Evolutionary conservation across 2,888 invertebrate genomes (phyloP).

Genomic region (Poecilobothrus nobilitatus): DNA sequence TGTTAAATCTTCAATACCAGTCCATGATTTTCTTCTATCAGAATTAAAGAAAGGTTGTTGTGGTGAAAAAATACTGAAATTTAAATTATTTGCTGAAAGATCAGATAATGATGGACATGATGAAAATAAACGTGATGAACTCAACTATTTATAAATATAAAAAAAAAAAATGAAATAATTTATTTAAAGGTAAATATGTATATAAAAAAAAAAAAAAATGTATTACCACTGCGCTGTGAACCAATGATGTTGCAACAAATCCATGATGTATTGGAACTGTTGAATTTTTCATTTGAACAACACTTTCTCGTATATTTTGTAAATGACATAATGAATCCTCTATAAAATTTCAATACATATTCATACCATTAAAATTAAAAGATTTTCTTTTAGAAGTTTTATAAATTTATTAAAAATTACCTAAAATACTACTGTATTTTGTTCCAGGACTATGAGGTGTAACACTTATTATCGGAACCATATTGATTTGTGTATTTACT

Average conservation of each 20-base stretch:
- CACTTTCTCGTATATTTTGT: slow-evolving; percentile 44
- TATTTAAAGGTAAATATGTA: neutral
- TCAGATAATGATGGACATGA: slow-evolving; percentile 41
- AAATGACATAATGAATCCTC: slow-evolving; percentile 43
- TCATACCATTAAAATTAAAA: too few relatives aligned
- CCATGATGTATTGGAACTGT: slow-evolving; percentile 37
- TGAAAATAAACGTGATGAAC: slow-evolving; percentile 29
- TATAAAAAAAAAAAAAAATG: neutral
- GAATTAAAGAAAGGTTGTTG: slow-evolving; percentile 40
- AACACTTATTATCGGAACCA: slow-evolving; percentile 78
- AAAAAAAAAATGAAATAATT: neutral
- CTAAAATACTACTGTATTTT: slow-evolving; percentile 57
- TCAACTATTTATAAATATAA: slow-evolving; percentile 24
- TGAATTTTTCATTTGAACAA: slow-evolving; percentile 45
- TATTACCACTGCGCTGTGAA: slow-evolving; percentile 34
- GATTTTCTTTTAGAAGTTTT: neutral
- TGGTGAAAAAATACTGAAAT: slow-evolving; percentile 37
- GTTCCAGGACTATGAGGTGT: slow-evolving; percentile 79
- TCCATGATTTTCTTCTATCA: slow-evolving; percentile 71
- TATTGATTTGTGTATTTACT: slow-evolving; percentile 26
- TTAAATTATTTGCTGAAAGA: slow-evolving; percentile 31
- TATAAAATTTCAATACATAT: slow-evolving; percentile 16
- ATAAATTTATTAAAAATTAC: slow-evolving; percentile 31
- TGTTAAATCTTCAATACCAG: slow-evolving; percentile 66
- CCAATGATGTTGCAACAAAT: slow-evolving; percentile 26